A percentile compares a stretch with the other conserved stretches of the same genome.
These are phyloP conservation scores for Shargacucullia verbasci DNA, from an alignment of 2,888 invertebrate species.

Conservation along the genomic window DNA sequence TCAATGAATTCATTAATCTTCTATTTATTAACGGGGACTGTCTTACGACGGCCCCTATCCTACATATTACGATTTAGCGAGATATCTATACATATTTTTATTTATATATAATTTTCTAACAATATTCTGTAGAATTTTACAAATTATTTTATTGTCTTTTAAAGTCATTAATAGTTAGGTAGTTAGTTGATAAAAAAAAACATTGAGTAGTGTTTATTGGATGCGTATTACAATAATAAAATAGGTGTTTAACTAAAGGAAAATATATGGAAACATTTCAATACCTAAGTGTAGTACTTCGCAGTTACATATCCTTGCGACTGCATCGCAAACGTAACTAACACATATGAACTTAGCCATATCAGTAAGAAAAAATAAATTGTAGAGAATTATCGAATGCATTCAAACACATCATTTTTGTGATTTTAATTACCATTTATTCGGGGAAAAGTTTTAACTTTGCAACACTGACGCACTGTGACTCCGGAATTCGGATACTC, in stretches of 20 bases:
- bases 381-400: constrained; percentile 53
- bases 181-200: constrained; percentile 73
- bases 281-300: constrained; percentile 65
- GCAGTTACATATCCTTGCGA: constrained; percentile 78
- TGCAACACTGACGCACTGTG: constrained; percentile 27
- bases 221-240: constrained; percentile 74
- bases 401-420: constrained; percentile 23
- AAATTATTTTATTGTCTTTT: constrained; percentile 83
- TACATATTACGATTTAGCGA: constrained; percentile 79
- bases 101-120: constrained; percentile 86
- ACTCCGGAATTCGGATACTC: constrained; percentile 26
- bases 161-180: constrained; percentile 75
- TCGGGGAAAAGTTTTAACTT: constrained; percentile 19
- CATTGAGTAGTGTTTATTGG: constrained; percentile 74
- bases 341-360: constrained; percentile 53
- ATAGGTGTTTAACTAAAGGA: constrained; percentile 73
- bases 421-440: constrained; percentile 18
- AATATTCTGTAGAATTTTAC: constrained; percentile 86
- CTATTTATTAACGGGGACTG: constrained; percentile 76
- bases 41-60: constrained; percentile 65
- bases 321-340: constrained; percentile 52
- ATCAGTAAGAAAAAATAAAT: constrained; percentile 47
- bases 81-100: constrained; percentile 80
- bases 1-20: constrained; percentile 83
- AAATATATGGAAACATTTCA: constrained; percentile 62